Percentiles rank a stretch among this genome's conserved stretches.
Evolutionary conservation across 2,888 invertebrate genomes (phyloP).

Genomic region (Andrena flavipes): DNA sequence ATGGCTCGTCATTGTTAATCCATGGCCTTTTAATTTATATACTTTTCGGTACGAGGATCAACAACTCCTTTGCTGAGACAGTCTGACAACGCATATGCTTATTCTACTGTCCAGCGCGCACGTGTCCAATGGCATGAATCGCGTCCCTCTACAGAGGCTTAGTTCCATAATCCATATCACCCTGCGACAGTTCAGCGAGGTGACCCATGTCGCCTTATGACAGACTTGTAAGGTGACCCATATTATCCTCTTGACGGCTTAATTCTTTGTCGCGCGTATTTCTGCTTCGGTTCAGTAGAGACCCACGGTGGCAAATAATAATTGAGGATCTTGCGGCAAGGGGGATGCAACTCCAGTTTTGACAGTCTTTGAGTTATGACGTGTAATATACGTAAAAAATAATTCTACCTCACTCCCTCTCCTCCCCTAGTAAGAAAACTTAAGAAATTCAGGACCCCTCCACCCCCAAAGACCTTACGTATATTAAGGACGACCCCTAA

Average conservation of each 20-base stretch:
- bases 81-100: conserved; percentile 41
- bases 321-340: too few relatives aligned
- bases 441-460: too few relatives aligned
- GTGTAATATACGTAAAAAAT: too few relatives aligned
- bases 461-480: too few relatives aligned
- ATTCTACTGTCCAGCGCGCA: conserved; percentile 33
- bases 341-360: too few relatives aligned
- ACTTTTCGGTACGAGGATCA: conserved; percentile 9
- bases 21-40: conserved; percentile 10
- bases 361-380: too few relatives aligned
- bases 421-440: too few relatives aligned
- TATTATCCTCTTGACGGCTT: not conserved
- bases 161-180: conserved; percentile 39
- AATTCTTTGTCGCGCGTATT: conserved; percentile 1
- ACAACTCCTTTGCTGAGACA: not conserved
- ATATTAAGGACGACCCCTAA: too few relatives aligned
- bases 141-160: conserved; percentile 25
- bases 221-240: not conserved
- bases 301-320: not conserved
- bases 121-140: conserved; percentile 31
- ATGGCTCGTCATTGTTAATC: not conserved
- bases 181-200: conserved; percentile 20
- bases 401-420: too few relatives aligned
- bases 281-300: not conserved
- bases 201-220: conserved; percentile 5